These are phyloP conservation scores for Thereva unica DNA, from an alignment of 2,888 invertebrate genomes.

Conservation along the genomic window DNA sequence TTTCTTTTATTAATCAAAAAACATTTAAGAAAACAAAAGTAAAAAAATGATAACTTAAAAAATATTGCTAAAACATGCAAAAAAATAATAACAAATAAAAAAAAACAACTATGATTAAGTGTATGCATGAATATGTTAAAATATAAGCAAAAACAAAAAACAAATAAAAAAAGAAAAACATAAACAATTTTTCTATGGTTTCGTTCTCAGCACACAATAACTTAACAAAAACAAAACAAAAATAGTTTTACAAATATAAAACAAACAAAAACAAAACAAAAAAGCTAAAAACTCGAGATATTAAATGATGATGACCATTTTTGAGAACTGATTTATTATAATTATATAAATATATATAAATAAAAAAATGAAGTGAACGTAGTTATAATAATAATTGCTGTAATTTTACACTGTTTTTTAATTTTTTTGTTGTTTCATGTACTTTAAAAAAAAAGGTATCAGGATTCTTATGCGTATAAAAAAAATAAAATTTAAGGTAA, in stretches of 20 bases:
- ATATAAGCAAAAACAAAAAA: constrained; percentile 18
- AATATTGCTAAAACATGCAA: no score
- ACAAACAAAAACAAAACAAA: no score
- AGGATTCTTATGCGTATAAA: constrained; percentile 21
- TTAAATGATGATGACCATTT: neutral
- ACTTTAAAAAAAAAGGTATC: constrained; percentile 19
- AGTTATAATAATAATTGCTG: constrained; percentile 9
- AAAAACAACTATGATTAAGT: neutral
- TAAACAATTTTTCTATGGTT: constrained; percentile 24
- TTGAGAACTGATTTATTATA: constrained; percentile 20
- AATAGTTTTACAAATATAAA: no score
- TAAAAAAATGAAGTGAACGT: no score
- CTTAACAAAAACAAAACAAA: neutral
- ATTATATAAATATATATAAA: neutral
- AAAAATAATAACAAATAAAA: no score
- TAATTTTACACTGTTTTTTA: constrained; percentile 10
- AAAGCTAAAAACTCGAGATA: no score
- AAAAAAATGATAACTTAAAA: no score
- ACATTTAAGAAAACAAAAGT: no score
- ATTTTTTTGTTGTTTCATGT: constrained; percentile 19
- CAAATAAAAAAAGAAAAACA: constrained; percentile 12
- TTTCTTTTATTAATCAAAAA: no score
- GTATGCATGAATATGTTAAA: constrained; percentile 20
- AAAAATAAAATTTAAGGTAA: constrained; percentile 14
- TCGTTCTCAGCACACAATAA: constrained; percentile 22